Evolutionary conservation across 2,888 invertebrate genomes (phyloP), one percentile per base, ranked within the genome.

Genomic region (Panzeria rudis): DNA sequence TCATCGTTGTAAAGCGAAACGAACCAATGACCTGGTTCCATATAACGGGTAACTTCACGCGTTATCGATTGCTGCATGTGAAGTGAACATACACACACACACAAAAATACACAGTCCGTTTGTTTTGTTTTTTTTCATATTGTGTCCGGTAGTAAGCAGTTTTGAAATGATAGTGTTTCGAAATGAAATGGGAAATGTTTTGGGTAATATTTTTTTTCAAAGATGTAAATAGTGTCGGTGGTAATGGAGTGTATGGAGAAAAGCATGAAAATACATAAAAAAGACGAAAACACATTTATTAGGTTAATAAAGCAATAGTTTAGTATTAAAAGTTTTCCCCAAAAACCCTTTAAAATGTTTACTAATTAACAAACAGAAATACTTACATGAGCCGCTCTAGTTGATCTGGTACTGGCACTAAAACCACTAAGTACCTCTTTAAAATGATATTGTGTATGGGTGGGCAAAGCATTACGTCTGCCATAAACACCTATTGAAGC

Each of bases 11-110:
- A 98, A 11, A 99, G 93, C 17, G 98, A 98, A 66, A 99, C 94
- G 92, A 98, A 98, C 98, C 99, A 99, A 89, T 97, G 97, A 6
- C 99, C 99, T 90, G 97, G 97, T 90, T 98, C 98, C 96, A 99
- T 96, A 92, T 97, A 98, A 91, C 98, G 97, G 3, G 97, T 97
- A 75, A 98, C 96, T 93, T 98, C 98, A 92, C 97, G 97, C 92
- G 97, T 97, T 87, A 97, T 96, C 32, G 96, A 96, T 50, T 97
- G 96, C 90, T 92, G 50, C 38, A 61, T 52, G 32, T 20, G 20
- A 59, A 25, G 25, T 32, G 11, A 66, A 64, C 41, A 47, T 32
- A 69, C 6, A 15, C 0, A 71, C 13, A 54, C 7, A 15, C 0
- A 71, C 13, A 54, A 25, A 69, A 17, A 47, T 29, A n/a, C 23